These are phyloP conservation scores for Chiloscyllium plagiosum DNA, from an alignment of 2,113 vertebrate genomes.

Conservation along the genomic window DNA sequence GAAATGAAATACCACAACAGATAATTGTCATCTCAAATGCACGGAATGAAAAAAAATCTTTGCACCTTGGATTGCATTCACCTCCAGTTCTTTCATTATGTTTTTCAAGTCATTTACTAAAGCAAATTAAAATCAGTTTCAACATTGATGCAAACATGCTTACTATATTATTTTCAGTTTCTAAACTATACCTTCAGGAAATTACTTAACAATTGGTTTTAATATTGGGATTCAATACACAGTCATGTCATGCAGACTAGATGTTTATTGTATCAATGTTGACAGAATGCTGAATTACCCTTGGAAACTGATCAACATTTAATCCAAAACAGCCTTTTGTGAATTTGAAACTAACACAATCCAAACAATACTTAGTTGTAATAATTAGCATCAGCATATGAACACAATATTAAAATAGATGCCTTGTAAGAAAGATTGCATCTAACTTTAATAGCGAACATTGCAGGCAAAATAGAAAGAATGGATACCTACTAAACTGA, in stretches of 20 bases:
- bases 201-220: not conserved
- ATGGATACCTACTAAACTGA: not conserved
- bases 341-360: not conserved
- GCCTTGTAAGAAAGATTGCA: not conserved
- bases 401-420: not conserved
- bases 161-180: not conserved
- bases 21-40: not conserved
- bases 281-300: not conserved
- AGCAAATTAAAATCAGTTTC: constrained; percentile 21
- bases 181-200: not conserved
- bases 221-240: constrained; percentile 4
- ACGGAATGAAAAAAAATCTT: not conserved
- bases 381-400: not conserved
- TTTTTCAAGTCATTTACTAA: not conserved
- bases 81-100: not conserved
- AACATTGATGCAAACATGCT: constrained; percentile 4
- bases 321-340: constrained; percentile 3
- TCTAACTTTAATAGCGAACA: not conserved
- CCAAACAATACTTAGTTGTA: not conserved
- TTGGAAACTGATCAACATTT: not conserved
- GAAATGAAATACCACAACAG: not conserved
- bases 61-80: not conserved
- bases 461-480: not conserved
- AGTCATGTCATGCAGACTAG: not conserved
- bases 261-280: not conserved